Base-by-base conservation (phyloP, 2,888 invertebrate species). In the Leptopilina syphax region DNA sequence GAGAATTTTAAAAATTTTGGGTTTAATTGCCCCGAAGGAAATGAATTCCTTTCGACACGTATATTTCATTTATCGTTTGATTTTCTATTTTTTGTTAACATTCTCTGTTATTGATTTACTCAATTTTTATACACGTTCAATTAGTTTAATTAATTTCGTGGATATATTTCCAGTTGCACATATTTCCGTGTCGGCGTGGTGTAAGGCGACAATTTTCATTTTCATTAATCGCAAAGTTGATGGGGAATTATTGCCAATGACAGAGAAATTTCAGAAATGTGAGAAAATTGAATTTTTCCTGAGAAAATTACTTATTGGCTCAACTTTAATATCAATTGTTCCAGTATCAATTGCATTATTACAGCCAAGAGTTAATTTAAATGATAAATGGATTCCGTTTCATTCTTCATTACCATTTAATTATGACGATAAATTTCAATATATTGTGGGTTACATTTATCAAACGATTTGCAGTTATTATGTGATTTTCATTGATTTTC, bases 91-190 rank as follows among this genome's bases (percentile, higher is more conserved):
- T 13, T n/a, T 77, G 7, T 12, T 76, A 50, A 24, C 76, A 18
- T 18, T 79, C 7, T 76, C 76, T 1, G 47, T 65, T 1, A 12
- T 44, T 7, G 79, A 79, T 76, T 65, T 73, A 24, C 24, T 79
- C 0, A 47, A 44, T 34, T 50, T 79, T 66, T 79, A 76, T 24
- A 54, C 10, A 12, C 27, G 27, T 24, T 77, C 76, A 44, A 65
- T 57, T 24, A 76, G 76, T 44, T 41, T 79, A 10, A 34, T 54
- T 8, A 76, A 79, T 57, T 65, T 79, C 27, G 47, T 79, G 8
- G 79, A 67, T 9, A 67, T 79, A 34, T 79, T 79, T 27, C 79
- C 79, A 1, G 76, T 65, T 4, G 76, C 76, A 60, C 65, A 77
- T 66, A 79, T 79, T n/a, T 18, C 76, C 12, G 34, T 76, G 0